phyloP scores from a whole-genome alignment of 2,888 invertebrate genomes.

The Andricus quercusramuli region DNA sequence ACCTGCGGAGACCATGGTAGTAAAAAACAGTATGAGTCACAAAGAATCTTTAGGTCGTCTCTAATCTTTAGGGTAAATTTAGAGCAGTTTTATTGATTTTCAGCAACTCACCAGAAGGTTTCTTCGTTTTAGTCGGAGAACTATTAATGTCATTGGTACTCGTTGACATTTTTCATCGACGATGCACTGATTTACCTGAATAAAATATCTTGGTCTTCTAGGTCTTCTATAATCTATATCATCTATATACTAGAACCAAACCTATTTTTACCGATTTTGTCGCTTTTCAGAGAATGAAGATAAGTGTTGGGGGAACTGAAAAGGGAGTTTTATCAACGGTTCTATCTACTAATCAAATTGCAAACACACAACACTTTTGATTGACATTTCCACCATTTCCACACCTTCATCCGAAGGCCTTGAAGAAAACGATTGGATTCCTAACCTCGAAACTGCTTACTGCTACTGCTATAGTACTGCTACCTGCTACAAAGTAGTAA shows the following conservation, averaged over 20 bases:
- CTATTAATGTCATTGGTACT: conserved; percentile 61
- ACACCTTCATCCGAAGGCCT: neutral
- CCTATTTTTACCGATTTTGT: neutral
- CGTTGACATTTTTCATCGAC: conserved; percentile 50
- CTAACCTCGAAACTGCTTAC: conserved; percentile 18
- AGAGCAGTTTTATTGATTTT: conserved; percentile 32
- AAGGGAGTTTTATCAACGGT: neutral
- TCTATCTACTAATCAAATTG: conserved; percentile 8
- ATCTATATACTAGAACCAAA: no score
- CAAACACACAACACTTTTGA: conserved; percentile 10
- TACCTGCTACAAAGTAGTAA: no score
- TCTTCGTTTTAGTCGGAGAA: conserved; percentile 72
- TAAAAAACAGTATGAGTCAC: neutral
- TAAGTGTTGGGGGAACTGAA: neutral
- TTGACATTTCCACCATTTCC: conserved; percentile 23
- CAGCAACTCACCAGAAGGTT: conserved; percentile 71
- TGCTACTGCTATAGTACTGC: no score
- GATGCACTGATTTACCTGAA: neutral
- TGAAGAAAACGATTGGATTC: neutral
- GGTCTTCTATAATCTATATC: no score
- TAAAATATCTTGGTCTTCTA: no score
- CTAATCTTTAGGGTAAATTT: neutral
- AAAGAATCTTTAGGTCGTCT: neutral
- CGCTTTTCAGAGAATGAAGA: neutral
- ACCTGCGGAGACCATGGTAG: neutral